Percentiles rank a stretch among this genome's conserved stretches.
Conservation (phyloP, 2,888 invertebrate species). For the Smittia sp. region DNA sequence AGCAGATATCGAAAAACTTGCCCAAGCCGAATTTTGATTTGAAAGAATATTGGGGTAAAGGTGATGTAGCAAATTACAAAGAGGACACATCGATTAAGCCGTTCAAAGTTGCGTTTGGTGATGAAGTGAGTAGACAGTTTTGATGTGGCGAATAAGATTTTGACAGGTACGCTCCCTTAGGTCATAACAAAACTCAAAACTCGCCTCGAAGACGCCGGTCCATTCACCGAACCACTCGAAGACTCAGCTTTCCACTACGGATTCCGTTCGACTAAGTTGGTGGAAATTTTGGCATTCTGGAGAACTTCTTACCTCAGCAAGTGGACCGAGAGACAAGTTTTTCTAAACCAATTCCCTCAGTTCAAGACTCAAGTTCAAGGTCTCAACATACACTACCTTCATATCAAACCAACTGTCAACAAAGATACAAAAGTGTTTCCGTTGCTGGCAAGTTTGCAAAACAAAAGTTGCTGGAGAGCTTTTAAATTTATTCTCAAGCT, state of each 20-base stretch:
- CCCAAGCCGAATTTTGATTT: conserved; percentile 48
- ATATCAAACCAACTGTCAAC: conserved; percentile 58
- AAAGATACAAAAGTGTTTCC: conserved; percentile 52
- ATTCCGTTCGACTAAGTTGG: conserved; percentile 68
- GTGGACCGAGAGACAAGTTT: conserved; percentile 65
- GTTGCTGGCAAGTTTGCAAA: conserved; percentile 44
- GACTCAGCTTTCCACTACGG: conserved; percentile 75
- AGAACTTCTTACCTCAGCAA: conserved; percentile 64
- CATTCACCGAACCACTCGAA: conserved; percentile 62
- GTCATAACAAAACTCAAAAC: conserved; percentile 52
- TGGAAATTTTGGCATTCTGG: conserved; percentile 75
- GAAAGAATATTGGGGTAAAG: conserved; percentile 52
- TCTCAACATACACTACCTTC: conserved; percentile 66
- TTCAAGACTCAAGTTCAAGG: conserved; percentile 73
- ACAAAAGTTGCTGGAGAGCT: conserved; percentile 46
- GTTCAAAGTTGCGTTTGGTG: not conserved
- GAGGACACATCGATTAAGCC: conserved; percentile 47
- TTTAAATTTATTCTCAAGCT: conserved; percentile 59
- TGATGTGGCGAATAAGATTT: not conserved
- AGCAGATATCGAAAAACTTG: conserved; percentile 46
- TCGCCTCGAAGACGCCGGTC: conserved; percentile 58
- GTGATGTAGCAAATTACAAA: conserved; percentile 46
- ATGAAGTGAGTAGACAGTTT: not conserved
- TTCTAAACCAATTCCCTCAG: conserved; percentile 72
- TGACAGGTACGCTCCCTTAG: conserved; percentile 4